A percentile compares a stretch with the other conserved stretches of the same genome.
These are phyloP conservation scores for Gymnodraco acuticeps DNA, from an alignment of 2,797 vertebrate genomes.

Conservation along the genomic window DNA sequence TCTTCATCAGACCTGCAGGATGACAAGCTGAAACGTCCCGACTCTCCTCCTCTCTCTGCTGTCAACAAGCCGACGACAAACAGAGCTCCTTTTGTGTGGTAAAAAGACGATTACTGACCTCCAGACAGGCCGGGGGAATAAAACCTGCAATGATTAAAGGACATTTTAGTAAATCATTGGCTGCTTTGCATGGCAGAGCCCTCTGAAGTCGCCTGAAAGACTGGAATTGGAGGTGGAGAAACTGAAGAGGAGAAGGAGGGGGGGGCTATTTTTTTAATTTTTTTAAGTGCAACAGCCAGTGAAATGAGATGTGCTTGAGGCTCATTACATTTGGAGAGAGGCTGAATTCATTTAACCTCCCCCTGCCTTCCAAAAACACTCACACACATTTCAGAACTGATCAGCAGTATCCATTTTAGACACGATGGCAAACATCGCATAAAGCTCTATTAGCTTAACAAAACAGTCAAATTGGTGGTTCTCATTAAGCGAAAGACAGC, in stretches of 20 bases:
- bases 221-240: conserved; percentile 60
- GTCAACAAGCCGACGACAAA: conserved; percentile 56
- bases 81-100: conserved; percentile 60
- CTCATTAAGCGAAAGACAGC: conserved; percentile 32
- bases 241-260: conserved; percentile 21
- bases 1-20: conserved; percentile 52
- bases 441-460: conserved; percentile 32
- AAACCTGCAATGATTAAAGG: conserved; percentile 74
- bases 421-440: not conserved
- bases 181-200: conserved; percentile 67
- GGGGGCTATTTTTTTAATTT: conserved; percentile 35
- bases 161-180: conserved; percentile 74
- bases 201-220: conserved; percentile 59
- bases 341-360: conserved; percentile 53
- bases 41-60: conserved; percentile 36
- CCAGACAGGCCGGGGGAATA: conserved; percentile 57
- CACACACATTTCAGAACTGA: conserved; percentile 17
- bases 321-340: conserved; percentile 54
- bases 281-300: conserved; percentile 61
- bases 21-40: conserved; percentile 19
- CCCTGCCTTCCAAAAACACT: not conserved
- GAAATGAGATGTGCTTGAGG: conserved; percentile 71
- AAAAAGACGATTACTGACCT: conserved; percentile 56
- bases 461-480: conserved; percentile 11
- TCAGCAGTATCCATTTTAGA: conserved; percentile 32